phyloP scores from a whole-genome alignment of 2,113 vertebrate species.

The Malurus elegans region DNA sequence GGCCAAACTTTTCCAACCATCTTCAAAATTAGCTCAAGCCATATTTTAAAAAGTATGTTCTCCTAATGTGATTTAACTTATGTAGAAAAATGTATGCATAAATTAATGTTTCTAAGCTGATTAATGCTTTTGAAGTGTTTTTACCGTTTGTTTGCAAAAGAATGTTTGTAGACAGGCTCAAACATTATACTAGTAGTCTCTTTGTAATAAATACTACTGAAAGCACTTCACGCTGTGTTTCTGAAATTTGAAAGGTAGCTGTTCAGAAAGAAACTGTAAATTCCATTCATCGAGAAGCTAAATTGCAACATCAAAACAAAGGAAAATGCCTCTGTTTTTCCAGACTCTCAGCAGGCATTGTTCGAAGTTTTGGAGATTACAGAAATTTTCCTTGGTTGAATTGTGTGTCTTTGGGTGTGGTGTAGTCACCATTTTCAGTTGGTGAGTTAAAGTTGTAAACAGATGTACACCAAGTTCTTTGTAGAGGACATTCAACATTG shows the following conservation, averaged over 20 bases:
- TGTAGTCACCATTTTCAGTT: not conserved
- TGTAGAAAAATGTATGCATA: not conserved
- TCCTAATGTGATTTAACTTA: slow-evolving; percentile 6
- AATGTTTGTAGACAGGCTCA: not conserved
- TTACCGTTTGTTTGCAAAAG: not conserved
- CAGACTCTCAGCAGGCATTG: not conserved
- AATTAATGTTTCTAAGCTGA: not conserved
- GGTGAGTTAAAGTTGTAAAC: not conserved
- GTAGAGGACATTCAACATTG: not conserved
- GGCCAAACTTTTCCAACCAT: slow-evolving; percentile 60
- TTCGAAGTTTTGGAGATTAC: not conserved
- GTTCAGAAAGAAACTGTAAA: not conserved
- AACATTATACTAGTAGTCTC: not conserved
- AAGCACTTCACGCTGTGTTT: not conserved
- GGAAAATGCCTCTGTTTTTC: not conserved
- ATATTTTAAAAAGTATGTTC: slow-evolving; percentile 45
- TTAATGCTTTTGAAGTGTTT: slow-evolving; percentile 24
- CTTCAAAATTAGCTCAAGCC: slow-evolving; percentile 61
- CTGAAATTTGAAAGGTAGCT: slow-evolving; percentile 9
- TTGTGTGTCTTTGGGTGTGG: not conserved
- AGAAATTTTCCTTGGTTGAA: not conserved
- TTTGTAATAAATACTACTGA: not conserved
- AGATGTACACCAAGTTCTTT: not conserved
- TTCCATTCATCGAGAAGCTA: not conserved
- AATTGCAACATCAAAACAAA: not conserved